A percentile compares a stretch with the other conserved stretches of the same genome.
These are phyloP conservation scores for Drepana falcataria DNA, from an alignment of 2,888 invertebrate genomes.

Conservation along the genomic window DNA sequence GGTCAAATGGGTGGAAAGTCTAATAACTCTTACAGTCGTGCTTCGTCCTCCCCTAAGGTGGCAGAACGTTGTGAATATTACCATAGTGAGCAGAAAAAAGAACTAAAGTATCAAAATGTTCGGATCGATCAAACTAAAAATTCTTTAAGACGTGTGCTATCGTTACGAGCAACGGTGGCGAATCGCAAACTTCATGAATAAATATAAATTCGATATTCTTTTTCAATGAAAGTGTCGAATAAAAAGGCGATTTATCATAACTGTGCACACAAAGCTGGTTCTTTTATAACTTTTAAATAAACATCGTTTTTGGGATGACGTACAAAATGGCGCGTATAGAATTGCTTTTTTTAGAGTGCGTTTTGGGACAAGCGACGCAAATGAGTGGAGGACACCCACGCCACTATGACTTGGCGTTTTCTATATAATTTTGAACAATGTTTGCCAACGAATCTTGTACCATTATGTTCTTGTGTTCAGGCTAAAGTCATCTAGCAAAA, in stretches of 20 bases:
- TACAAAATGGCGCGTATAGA: constrained; percentile 65
- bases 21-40: too few species aligned
- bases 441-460: constrained; percentile 25
- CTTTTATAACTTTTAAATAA: constrained; percentile 76
- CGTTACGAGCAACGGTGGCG: constrained; percentile 70
- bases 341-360: constrained; percentile 39
- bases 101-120: constrained; percentile 27
- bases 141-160: constrained; percentile 57
- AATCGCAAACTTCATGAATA: constrained; percentile 74
- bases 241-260: constrained; percentile 76
- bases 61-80: too few species aligned
- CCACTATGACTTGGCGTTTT: constrained; percentile 51
- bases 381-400: constrained; percentile 76
- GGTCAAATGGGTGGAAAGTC: too few species aligned
- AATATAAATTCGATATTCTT: constrained; percentile 73
- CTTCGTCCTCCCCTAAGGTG: too few species aligned
- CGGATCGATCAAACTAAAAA: constrained; percentile 9
- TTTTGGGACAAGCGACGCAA: constrained; percentile 68
- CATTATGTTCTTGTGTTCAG: neutral
- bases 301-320: constrained; percentile 70
- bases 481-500: neutral
- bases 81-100: too few species aligned
- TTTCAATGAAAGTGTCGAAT: constrained; percentile 69
- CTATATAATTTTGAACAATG: constrained; percentile 28
- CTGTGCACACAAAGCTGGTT: constrained; percentile 46